Base-by-base conservation (phyloP, 2,113 vertebrate genomes). In the Neodon shergylaensis region DNA sequence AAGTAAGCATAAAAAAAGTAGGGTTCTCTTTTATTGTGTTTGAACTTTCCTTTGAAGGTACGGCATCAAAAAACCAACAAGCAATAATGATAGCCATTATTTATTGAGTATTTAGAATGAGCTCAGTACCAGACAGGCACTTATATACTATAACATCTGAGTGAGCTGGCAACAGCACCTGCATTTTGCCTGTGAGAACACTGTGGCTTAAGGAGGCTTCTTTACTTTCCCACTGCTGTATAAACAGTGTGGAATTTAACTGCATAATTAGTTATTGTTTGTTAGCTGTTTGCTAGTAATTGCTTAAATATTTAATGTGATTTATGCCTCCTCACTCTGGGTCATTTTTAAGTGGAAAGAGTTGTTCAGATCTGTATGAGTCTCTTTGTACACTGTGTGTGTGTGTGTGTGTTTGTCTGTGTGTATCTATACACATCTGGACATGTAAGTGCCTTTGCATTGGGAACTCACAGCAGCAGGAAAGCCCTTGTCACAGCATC, bases 241-340 rank as follows among this genome's bases (percentile, higher is more conserved):
- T 10, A 85, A 22, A 33, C 66, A 52, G 22, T 76, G 33, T 93
- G 90, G 82, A 88, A 83, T 92, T 85, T 78, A 82, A 22, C 19
- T 49, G 72, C 16, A 13, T n/a, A 19, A 21, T 11, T 87, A 58
- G 84, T 74, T 73, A 36, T 39, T 72, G 36, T 85, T 28, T 81
- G 44, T 77, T 68, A 82, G 61, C 61, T 47, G 76, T 63, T 54
- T 70, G 4, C 31, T 82, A n/a, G 72, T 72, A 49, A 5, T 63
- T 88, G 19, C 84, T 83, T 22, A 93, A 42, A 77, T 94, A 61
- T 78, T 76, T 39, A 65, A 65, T 95, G 90, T 78, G 33, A 72
- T 70, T 4, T 58, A 88, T 77, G 24, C 39, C 52, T 16, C 36
- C 61, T 16, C 36, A 76, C 3, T 87, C 58, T 4, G 93, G 0